phyloP scores from a whole-genome alignment of 2,888 invertebrate genomes.

The Stenchaetothrips biformis region DNA sequence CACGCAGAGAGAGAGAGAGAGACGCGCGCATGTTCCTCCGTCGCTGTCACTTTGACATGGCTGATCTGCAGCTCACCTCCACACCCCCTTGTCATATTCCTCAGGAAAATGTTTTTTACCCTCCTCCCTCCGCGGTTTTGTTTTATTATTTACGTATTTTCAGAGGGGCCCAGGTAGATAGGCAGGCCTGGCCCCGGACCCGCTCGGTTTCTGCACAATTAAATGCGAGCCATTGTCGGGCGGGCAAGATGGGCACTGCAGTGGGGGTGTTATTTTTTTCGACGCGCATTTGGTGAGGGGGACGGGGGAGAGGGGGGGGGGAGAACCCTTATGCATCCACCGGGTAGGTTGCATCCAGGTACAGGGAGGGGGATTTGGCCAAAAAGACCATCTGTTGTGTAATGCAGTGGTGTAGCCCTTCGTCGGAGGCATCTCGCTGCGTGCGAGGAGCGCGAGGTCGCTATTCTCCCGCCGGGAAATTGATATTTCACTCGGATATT shows the following conservation, averaged over 20 bases:
- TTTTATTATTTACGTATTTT: constrained; percentile 25
- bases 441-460: too few relatives aligned
- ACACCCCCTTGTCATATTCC: constrained; percentile 4
- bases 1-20: too few relatives aligned
- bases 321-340: too few relatives aligned
- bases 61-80: constrained; percentile 6
- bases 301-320: too few relatives aligned
- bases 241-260: neutral
- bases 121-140: neutral
- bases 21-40: neutral
- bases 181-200: neutral
- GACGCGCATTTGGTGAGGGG: neutral
- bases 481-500: neutral
- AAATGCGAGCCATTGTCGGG: constrained; percentile 5
- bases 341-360: neutral
- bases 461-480: too few relatives aligned
- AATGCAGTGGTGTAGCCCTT: neutral
- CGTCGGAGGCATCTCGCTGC: neutral
- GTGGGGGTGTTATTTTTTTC: constrained; percentile 13
- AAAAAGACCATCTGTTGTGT: constrained; percentile 16
- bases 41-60: constrained; percentile 4
- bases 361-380: neutral
- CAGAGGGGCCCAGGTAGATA: neutral
- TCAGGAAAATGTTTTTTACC: neutral
- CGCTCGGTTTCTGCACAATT: constrained; percentile 16